These are phyloP conservation scores for Oplegnathus fasciatus DNA, from an alignment of 2,113 vertebrate species.

Conservation along the genomic window DNA sequence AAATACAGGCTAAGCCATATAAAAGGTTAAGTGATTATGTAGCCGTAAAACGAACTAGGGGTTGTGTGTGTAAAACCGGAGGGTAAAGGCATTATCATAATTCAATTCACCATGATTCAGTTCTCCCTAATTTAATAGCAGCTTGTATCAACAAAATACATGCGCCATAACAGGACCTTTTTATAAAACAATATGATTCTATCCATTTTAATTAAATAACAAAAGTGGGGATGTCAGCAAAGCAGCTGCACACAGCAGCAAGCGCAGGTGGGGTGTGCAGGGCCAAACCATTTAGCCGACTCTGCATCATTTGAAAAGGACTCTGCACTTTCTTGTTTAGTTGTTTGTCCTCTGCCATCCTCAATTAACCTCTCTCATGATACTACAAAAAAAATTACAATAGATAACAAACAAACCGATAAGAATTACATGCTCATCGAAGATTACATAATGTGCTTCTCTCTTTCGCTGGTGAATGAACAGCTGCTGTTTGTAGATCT, in stretches of 20 bases:
- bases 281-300: constrained; percentile 33
- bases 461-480: not conserved
- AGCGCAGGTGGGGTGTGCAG: constrained; percentile 34
- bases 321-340: constrained; percentile 33
- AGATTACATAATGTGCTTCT: not conserved
- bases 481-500: not conserved
- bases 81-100: constrained; percentile 72
- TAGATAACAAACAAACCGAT: not conserved
- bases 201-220: constrained; percentile 58
- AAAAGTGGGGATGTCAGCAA: constrained; percentile 36
- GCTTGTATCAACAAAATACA: constrained; percentile 56
- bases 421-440: not conserved
- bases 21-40: constrained; percentile 76
- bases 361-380: constrained; percentile 20
- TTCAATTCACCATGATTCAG: constrained; percentile 59
- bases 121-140: constrained; percentile 63
- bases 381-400: not conserved
- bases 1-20: constrained; percentile 62
- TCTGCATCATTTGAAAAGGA: constrained; percentile 30
- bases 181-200: constrained; percentile 51
- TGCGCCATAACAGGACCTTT: constrained; percentile 24
- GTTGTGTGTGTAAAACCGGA: constrained; percentile 58
- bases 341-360: constrained; percentile 21
- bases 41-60: constrained; percentile 62
- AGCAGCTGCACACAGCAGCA: constrained; percentile 23